A percentile compares a stretch with the other conserved stretches of the same genome.
These are phyloP conservation scores for Chromis chromis DNA, from an alignment of 2,797 vertebrate genomes.

Conservation along the genomic window DNA sequence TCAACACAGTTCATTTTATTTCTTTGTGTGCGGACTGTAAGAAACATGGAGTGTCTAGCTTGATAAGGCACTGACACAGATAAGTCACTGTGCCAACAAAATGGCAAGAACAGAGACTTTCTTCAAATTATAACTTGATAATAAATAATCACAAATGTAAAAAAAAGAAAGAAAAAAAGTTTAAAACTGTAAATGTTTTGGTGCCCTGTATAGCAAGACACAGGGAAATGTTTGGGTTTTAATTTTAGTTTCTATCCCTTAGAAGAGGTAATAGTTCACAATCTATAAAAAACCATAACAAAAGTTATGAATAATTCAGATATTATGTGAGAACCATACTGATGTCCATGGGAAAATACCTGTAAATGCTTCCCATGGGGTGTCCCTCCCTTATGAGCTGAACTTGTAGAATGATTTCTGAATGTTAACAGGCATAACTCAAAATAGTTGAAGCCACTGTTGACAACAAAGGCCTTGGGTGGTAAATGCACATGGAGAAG, in stretches of 20 bases:
- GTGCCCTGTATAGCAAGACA: constrained; percentile 23
- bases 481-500: constrained; percentile 40
- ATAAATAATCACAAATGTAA: constrained; percentile 41
- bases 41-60: constrained; percentile 71
- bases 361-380: constrained; percentile 19
- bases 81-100: constrained; percentile 59
- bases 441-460: constrained; percentile 56
- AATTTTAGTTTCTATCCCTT: constrained; percentile 44
- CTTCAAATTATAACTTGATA: constrained; percentile 24
- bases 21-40: constrained; percentile 59
- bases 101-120: constrained; percentile 33
- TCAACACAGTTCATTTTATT: constrained; percentile 61
- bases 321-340: constrained; percentile 43
- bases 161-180: neutral
- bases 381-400: constrained; percentile 40
- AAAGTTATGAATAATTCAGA: constrained; percentile 34
- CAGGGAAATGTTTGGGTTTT: constrained; percentile 48
- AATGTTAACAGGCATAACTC: constrained; percentile 38
- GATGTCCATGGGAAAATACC: constrained; percentile 36
- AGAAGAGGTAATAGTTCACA: constrained; percentile 36
- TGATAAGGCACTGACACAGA: constrained; percentile 87
- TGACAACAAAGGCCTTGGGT: constrained; percentile 53
- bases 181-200: constrained; percentile 19
- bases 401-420: constrained; percentile 45
- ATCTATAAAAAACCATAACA: constrained; percentile 44